phyloP scores from a whole-genome alignment of 2,797 vertebrate species.

The Hydrocynus forskahlii region DNA sequence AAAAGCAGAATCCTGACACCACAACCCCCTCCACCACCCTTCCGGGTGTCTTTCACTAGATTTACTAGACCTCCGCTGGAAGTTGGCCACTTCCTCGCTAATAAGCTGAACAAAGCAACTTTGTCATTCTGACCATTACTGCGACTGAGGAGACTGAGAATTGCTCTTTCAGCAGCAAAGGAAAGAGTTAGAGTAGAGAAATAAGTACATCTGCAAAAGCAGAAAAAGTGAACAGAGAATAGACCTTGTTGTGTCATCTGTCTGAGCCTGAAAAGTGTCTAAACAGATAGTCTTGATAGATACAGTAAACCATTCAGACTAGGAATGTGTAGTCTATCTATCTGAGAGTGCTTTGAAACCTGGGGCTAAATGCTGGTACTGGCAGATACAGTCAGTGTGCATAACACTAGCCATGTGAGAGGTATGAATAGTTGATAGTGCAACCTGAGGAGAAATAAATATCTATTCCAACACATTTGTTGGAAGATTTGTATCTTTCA shows the following conservation, averaged over 20 bases:
- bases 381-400: background rate
- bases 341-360: background rate
- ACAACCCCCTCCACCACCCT: background rate
- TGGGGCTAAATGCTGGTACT: background rate
- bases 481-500: background rate
- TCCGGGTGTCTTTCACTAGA: slow-evolving; percentile 36
- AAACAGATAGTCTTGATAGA: slow-evolving; percentile 31
- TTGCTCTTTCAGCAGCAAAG: slow-evolving; percentile 52
- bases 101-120: slow-evolving; percentile 52
- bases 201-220: slow-evolving; percentile 26
- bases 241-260: background rate
- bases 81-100: slow-evolving; percentile 38
- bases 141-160: slow-evolving; percentile 42
- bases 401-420: background rate
- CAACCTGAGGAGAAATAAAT: background rate
- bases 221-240: background rate
- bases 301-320: slow-evolving; percentile 1
- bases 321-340: background rate
- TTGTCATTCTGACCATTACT: slow-evolving; percentile 55
- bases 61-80: slow-evolving; percentile 52
- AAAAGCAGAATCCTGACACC: slow-evolving; percentile 34
- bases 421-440: background rate
- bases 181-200: slow-evolving; percentile 33
- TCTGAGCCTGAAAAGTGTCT: slow-evolving; percentile 17
- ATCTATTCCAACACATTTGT: background rate